phyloP scores from a whole-genome alignment of 2,888 invertebrate genomes.

The Dorcus parallelipipedus region DNA sequence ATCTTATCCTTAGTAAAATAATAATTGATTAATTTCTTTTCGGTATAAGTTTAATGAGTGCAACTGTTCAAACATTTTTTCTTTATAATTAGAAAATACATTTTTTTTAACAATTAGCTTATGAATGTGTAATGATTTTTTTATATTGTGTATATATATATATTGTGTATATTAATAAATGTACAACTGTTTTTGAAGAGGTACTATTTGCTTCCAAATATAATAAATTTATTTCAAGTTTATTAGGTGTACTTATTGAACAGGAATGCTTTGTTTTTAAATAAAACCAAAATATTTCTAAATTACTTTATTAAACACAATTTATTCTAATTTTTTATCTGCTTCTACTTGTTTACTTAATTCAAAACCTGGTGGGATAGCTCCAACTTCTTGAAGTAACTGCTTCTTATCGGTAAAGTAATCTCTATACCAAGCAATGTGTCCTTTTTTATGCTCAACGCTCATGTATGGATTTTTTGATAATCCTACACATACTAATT shows the following conservation, averaged over 20 bases:
- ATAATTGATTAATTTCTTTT: neutral
- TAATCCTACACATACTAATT: conserved; percentile 87
- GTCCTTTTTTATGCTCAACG: conserved; percentile 80
- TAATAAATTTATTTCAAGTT: too few relatives aligned
- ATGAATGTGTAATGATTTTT: too few relatives aligned
- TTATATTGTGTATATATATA: too few relatives aligned
- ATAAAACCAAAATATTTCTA: neutral
- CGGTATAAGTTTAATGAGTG: too few relatives aligned
- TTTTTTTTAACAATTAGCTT: too few relatives aligned
- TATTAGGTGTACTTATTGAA: too few relatives aligned
- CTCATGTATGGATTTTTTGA: conserved; percentile 93
- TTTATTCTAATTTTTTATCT: neutral
- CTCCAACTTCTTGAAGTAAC: conserved; percentile 64
- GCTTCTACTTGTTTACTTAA: neutral
- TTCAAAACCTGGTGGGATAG: conserved; percentile 43
- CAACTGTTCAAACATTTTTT: too few relatives aligned
- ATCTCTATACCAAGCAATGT: conserved; percentile 87
- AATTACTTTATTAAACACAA: neutral
- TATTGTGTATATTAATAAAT: too few relatives aligned
- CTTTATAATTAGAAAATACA: too few relatives aligned
- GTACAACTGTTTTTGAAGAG: too few relatives aligned
- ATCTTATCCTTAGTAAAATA: too few relatives aligned
- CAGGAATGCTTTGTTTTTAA: neutral
- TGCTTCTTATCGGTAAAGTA: conserved; percentile 82
- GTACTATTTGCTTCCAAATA: too few relatives aligned